These are phyloP conservation scores for Oedothorax gibbosus DNA, from an alignment of 1,140 invertebrate genomes.

Conservation along the genomic window DNA sequence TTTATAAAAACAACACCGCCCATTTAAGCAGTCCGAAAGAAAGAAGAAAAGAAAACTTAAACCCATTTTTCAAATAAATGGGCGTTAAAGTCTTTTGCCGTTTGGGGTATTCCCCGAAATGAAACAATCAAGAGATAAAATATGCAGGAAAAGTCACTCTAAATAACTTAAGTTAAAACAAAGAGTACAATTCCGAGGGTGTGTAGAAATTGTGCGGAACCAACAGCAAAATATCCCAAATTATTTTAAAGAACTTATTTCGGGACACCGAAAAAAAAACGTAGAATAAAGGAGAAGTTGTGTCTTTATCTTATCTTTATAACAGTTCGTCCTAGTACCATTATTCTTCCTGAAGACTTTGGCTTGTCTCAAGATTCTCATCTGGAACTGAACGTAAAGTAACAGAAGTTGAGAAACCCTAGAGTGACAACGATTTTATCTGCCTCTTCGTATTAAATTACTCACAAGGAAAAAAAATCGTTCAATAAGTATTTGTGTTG, in stretches of 20 bases:
- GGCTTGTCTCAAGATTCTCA: constrained; percentile 12
- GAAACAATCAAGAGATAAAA: constrained; percentile 34
- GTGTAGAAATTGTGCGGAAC: background rate
- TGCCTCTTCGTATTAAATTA: background rate
- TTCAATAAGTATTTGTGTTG: too few relatives aligned
- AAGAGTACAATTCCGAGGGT: constrained; percentile 4
- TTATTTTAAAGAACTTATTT: constrained; percentile 43
- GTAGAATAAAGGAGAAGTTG: background rate
- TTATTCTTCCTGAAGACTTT: constrained; percentile 44
- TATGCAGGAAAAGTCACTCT: constrained; percentile 18
- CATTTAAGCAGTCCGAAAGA: background rate
- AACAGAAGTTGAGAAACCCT: constrained; percentile 1
- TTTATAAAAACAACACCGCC: too few relatives aligned
- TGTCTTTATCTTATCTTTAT: constrained; percentile 46
- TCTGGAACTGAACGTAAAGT: constrained; percentile 14
- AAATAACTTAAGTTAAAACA: constrained; percentile 23
- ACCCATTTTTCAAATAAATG: constrained; percentile 40
- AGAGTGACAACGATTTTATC: background rate
- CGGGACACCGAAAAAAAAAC: constrained; percentile 2
- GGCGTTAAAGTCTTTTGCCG: background rate
- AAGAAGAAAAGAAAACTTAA: constrained; percentile 4
- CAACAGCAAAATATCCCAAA: constrained; percentile 12
- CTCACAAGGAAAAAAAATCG: too few relatives aligned
- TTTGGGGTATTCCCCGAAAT: constrained; percentile 16
- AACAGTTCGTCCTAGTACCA: constrained; percentile 41